Percentiles rank a stretch among this genome's conserved stretches.
Conservation (phyloP, 2,113 vertebrate genomes). For the Actinemys pallida region DNA sequence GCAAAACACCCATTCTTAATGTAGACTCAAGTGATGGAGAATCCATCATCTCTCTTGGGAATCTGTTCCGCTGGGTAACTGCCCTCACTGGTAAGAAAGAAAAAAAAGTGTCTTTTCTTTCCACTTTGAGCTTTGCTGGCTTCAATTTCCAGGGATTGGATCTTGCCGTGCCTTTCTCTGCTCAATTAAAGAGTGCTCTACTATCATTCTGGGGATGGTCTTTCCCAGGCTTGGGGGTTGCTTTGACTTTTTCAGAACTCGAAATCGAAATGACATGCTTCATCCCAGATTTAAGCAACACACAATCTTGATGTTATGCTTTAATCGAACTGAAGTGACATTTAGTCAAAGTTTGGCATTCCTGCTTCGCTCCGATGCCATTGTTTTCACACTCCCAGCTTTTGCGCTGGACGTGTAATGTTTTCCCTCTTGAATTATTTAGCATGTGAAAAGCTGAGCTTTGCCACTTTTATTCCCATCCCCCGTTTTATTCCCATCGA, state of each 20-base stretch:
- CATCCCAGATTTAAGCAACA: conserved; percentile 26
- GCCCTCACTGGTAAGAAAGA: background rate
- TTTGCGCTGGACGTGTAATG: background rate
- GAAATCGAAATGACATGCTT: conserved; percentile 25
- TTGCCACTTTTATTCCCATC: conserved; percentile 71
- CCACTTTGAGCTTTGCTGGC: background rate
- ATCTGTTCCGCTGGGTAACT: background rate
- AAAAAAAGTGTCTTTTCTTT: fast-evolving
- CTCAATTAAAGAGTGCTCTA: background rate
- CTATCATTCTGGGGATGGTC: background rate
- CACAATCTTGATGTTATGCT: conserved; percentile 27
- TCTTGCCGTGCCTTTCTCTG: background rate
- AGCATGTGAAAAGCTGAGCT: conserved; percentile 73
- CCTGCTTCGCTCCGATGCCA: conserved; percentile 16
- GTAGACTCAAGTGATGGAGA: background rate
- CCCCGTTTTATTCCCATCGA: conserved; percentile 62
- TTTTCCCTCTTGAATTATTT: conserved; percentile 66
- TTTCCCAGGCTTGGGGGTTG: background rate
- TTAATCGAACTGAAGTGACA: conserved; percentile 63
- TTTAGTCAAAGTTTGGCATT: conserved; percentile 51
- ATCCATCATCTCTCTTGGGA: background rate
- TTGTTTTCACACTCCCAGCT: background rate
- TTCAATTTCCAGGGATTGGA: background rate
- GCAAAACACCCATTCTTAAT: background rate
- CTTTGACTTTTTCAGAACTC: background rate